These are phyloP conservation scores for Drosophila mimica DNA, from an alignment of 2,888 invertebrate genomes.

Conservation along the genomic window DNA sequence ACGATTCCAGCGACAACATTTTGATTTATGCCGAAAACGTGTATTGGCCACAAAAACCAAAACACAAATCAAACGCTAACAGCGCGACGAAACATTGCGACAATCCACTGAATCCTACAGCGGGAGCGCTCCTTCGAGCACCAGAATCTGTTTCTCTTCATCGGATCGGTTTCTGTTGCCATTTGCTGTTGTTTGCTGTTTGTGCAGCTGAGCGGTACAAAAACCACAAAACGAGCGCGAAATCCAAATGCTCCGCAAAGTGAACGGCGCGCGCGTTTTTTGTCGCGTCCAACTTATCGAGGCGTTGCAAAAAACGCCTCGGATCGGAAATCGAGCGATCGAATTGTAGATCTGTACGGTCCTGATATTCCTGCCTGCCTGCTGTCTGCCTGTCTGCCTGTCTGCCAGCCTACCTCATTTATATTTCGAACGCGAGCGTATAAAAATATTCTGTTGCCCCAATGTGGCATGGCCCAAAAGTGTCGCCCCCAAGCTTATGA, in stretches of 20 bases:
- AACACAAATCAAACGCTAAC: constrained; percentile 82
- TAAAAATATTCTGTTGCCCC: constrained; percentile 85
- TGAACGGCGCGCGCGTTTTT: constrained; percentile 66
- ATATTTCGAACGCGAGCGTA: constrained; percentile 86
- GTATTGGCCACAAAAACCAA: constrained; percentile 55
- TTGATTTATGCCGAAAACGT: constrained; percentile 83
- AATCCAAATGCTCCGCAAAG: constrained; percentile 73
- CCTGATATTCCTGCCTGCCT: constrained; percentile 27
- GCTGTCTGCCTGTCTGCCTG: constrained; percentile 14
- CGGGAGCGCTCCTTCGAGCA: constrained; percentile 34
- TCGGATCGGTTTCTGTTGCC: neutral
- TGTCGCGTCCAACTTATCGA: constrained; percentile 38
- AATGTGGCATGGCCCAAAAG: constrained; percentile 75
- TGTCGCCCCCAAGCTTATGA: constrained; percentile 75
- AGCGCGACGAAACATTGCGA: constrained; percentile 82
- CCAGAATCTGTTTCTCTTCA: constrained; percentile 22
- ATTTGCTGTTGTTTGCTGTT: neutral
- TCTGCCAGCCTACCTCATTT: constrained; percentile 79
- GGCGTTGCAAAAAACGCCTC: constrained; percentile 66
- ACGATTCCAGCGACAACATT: constrained; percentile 63
- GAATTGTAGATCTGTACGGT: constrained; percentile 48
- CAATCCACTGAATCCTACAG: constrained; percentile 45
- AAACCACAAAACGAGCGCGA: constrained; percentile 66
- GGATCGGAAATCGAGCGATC: constrained; percentile 39
- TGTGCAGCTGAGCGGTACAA: constrained; percentile 38